Conservation (phyloP, 2,888 invertebrate genomes). For the Parasteatoda lunata region DNA sequence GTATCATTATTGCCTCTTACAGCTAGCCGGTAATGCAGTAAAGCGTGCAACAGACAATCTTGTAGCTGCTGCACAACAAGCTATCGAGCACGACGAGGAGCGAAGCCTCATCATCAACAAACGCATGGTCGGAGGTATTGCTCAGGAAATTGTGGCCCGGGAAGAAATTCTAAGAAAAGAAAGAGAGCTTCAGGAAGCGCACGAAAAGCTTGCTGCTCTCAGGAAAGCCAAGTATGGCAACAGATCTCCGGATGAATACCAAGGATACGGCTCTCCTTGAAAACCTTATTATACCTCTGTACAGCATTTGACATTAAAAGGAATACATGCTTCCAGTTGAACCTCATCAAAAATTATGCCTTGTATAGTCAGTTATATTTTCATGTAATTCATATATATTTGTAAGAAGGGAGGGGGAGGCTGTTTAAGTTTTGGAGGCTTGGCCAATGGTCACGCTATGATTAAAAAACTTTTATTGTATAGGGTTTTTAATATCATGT, state of each 20-base stretch:
- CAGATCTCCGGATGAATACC: slow-evolving; percentile 70
- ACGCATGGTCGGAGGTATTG: slow-evolving; percentile 96
- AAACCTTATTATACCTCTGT: slow-evolving; percentile 10
- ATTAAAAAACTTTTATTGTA: slow-evolving; percentile 13
- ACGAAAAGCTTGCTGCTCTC: slow-evolving; percentile 90
- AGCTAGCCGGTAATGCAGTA: slow-evolving; percentile 96
- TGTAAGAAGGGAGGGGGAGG: slow-evolving; percentile 31
- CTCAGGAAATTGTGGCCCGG: slow-evolving; percentile 91
- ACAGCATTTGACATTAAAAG: neutral
- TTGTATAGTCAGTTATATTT: slow-evolving; percentile 34
- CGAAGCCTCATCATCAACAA: slow-evolving; percentile 91
- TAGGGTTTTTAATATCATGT: slow-evolving; percentile 48
- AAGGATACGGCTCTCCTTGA: slow-evolving; percentile 70
- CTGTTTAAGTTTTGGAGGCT: slow-evolving; percentile 5
- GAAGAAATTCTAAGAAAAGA: slow-evolving; percentile 90
- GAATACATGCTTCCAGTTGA: slow-evolving; percentile 29
- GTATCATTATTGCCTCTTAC: slow-evolving; percentile 72
- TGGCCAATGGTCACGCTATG: too few relatives aligned
- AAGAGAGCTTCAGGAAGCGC: slow-evolving; percentile 92
- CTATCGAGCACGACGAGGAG: slow-evolving; percentile 93
- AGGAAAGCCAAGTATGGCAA: slow-evolving; percentile 90
- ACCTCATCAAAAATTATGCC: slow-evolving; percentile 14
- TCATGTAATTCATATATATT: slow-evolving; percentile 55
- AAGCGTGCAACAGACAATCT: slow-evolving; percentile 98
- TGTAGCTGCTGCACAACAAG: slow-evolving; percentile 93